Percentiles rank a stretch among this genome's conserved stretches.
Evolutionary conservation across 2,888 invertebrate genomes (phyloP).

Genomic region (Sclerodermus sp.): DNA sequence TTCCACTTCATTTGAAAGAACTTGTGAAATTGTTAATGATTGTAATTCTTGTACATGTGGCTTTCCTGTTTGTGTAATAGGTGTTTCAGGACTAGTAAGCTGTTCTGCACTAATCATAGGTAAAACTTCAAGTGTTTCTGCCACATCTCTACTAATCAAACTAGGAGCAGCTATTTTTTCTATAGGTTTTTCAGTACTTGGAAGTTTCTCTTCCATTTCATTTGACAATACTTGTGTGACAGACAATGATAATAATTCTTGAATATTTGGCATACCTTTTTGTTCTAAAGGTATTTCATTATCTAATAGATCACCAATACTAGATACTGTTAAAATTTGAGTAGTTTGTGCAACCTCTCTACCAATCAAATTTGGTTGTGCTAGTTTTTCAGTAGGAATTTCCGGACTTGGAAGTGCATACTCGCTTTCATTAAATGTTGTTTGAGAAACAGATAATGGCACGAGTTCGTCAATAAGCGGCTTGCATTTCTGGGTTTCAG

Average conservation of each 20-base stretch:
- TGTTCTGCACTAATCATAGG: slow-evolving; percentile 34
- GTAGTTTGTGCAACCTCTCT: slow-evolving; percentile 46
- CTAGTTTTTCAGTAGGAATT: slow-evolving; percentile 48
- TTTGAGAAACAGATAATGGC: slow-evolving; percentile 35
- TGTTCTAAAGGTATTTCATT: slow-evolving; percentile 28
- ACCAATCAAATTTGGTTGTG: slow-evolving; percentile 44
- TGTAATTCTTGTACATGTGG: slow-evolving; percentile 37
- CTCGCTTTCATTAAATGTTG: slow-evolving; percentile 37
- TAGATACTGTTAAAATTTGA: slow-evolving; percentile 44
- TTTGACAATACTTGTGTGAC: slow-evolving; percentile 35
- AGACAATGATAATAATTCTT: slow-evolving; percentile 35
- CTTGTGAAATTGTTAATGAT: slow-evolving; percentile 39
- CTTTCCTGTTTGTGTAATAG: slow-evolving; percentile 33
- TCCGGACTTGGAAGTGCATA: slow-evolving; percentile 23
- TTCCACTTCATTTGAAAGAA: slow-evolving; percentile 38
- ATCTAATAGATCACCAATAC: slow-evolving; percentile 34
- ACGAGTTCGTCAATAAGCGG: slow-evolving; percentile 39
- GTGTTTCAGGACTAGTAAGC: slow-evolving; percentile 30
- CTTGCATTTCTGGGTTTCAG: slow-evolving; percentile 39
- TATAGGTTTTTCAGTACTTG: slow-evolving; percentile 33
- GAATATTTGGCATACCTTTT: slow-evolving; percentile 36
- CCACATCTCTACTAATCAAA: slow-evolving; percentile 41
- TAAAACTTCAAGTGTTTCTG: slow-evolving; percentile 41
- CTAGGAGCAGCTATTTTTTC: slow-evolving; percentile 51
- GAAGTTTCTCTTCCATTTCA: slow-evolving; percentile 36